phyloP scores from a whole-genome alignment of 2,888 invertebrate genomes.

The Formica aserva region DNA sequence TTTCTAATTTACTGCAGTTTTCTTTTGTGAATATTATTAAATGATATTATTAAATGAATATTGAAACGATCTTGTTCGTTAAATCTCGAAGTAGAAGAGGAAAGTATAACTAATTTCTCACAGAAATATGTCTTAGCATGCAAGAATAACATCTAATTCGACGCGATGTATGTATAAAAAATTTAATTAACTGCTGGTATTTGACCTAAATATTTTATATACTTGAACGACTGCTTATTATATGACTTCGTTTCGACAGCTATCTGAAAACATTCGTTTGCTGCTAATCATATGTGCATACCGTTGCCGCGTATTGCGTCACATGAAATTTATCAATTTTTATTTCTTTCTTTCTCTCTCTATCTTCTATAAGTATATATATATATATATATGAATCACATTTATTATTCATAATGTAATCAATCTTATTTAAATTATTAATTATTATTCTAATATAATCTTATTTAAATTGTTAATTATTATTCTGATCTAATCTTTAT shows the following conservation, averaged over 20 bases:
- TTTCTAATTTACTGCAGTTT: background rate
- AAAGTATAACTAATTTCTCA: background rate
- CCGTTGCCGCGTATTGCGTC: background rate
- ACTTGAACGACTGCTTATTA: background rate
- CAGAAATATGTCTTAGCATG: background rate
- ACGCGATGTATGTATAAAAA: background rate
- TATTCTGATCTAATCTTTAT: conserved; percentile 21
- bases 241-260: background rate
- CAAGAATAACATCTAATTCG: background rate
- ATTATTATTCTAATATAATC: background rate
- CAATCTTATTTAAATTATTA: background rate
- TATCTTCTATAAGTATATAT: background rate
- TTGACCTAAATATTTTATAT: background rate
- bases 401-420: background rate
- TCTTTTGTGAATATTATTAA: background rate
- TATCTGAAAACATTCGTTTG: background rate
- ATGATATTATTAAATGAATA: background rate
- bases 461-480: background rate
- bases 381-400: background rate
- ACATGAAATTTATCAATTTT: background rate
- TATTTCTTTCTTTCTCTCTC: background rate
- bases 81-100: background rate
- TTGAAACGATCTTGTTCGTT: background rate
- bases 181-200: background rate
- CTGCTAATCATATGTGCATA: background rate